Evolutionary conservation across 2,113 vertebrate species (phyloP).

Genomic region (Onychorhynchus coronatus): DNA sequence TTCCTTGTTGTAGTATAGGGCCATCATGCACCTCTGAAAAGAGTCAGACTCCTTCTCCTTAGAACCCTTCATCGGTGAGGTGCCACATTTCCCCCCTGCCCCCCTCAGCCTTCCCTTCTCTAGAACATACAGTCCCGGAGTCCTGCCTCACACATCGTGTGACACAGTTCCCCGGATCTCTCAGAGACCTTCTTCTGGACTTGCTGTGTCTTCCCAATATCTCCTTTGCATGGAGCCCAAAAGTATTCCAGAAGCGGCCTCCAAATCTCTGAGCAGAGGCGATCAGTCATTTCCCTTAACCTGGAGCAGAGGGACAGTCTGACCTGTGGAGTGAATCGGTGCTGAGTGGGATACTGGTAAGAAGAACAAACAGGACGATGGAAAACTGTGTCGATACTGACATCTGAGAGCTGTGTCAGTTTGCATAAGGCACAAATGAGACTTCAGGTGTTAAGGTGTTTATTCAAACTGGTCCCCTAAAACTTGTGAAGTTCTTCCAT

Average conservation of each 20-base stretch:
- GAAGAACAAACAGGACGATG: neutral
- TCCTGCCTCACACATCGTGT: neutral
- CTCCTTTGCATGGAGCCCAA: neutral
- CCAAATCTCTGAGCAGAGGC: neutral
- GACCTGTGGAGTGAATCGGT: neutral
- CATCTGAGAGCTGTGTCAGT: neutral
- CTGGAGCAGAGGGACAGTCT: neutral
- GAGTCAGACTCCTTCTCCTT: neutral
- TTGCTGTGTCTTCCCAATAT: neutral
- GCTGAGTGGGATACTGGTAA: neutral
- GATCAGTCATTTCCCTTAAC: neutral
- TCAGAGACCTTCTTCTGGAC: neutral
- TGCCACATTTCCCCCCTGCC: neutral
- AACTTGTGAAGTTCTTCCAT: neutral
- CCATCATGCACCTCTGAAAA: neutral
- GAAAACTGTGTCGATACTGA: neutral
- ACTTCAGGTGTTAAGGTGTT: neutral
- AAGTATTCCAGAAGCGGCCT: neutral
- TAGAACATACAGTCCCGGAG: neutral
- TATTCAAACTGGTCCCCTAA: neutral
- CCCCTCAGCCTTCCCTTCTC: neutral
- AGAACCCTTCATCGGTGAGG: fast-evolving
- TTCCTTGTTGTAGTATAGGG: neutral
- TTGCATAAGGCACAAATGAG: neutral
- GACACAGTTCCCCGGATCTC: neutral